Percentiles rank a stretch among this genome's conserved stretches.
phyloP scores from a whole-genome alignment of 2,797 vertebrate species.

The Apodemus agrarius region DNA sequence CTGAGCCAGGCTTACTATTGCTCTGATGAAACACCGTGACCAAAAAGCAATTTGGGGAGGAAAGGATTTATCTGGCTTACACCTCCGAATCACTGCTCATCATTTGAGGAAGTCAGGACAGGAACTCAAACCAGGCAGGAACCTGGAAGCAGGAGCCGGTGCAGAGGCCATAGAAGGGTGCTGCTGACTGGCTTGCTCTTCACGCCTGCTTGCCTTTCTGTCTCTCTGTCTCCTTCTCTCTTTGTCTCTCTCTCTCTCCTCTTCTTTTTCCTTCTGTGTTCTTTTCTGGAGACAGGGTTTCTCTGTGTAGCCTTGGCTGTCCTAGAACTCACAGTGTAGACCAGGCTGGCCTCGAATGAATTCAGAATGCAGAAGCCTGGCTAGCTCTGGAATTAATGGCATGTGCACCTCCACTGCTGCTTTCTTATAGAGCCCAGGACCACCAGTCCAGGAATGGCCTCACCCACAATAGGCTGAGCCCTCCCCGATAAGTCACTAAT shows the following conservation, averaged over 20 bases:
- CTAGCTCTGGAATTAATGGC: not conserved
- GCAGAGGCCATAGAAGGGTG: not conserved
- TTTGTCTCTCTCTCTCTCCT: too few species aligned
- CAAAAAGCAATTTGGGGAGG: not conserved
- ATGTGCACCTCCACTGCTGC: not conserved
- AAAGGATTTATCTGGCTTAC: not conserved
- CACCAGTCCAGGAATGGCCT: not conserved
- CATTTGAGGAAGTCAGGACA: not conserved
- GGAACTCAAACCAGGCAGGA: not conserved
- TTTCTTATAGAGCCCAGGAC: not conserved
- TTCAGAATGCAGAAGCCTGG: not conserved
- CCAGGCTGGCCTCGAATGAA: not conserved
- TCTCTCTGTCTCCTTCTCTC: not conserved
- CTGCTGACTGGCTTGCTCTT: not conserved
- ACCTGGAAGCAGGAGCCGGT: not conserved
- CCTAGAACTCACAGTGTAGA: not conserved
- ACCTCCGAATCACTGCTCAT: not conserved
- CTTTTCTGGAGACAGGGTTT: not conserved
- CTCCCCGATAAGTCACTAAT: not conserved
- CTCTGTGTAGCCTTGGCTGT: not conserved
- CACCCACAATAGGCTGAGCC: not conserved
- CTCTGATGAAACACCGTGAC: not conserved
- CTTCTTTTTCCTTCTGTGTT: not conserved
- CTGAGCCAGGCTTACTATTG: not conserved
- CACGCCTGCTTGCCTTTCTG: too few species aligned